These are phyloP conservation scores for Camponotus floridanus DNA, from an alignment of 1,140 invertebrate species.

Conservation along the genomic window DNA sequence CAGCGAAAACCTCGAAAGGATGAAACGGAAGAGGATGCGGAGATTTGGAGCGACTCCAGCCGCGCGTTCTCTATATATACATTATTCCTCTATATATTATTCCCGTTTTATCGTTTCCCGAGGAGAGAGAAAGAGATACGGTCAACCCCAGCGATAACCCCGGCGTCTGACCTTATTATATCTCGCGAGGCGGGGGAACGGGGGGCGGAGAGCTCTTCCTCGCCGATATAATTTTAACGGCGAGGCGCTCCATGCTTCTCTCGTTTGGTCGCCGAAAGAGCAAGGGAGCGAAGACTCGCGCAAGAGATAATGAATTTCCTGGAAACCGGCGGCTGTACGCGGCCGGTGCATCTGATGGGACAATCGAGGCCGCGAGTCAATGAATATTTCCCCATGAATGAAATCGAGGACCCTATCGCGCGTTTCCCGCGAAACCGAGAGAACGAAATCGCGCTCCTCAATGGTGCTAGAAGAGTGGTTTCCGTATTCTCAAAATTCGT, in stretches of 20 bases:
- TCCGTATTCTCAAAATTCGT: background rate
- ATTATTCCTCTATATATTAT: slow-evolving; percentile 52
- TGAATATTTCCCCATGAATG: slow-evolving; percentile 76
- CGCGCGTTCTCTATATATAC: slow-evolving; percentile 42
- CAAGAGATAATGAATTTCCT: slow-evolving; percentile 63
- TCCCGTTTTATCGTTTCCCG: slow-evolving; percentile 78
- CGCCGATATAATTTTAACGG: slow-evolving; percentile 62
- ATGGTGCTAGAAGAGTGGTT: background rate
- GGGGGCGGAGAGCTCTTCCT: slow-evolving; percentile 30
- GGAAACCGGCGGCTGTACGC: slow-evolving; percentile 29
- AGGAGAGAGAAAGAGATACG: slow-evolving; percentile 72
- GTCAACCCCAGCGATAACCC: slow-evolving; percentile 80
- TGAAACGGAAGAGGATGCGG: background rate
- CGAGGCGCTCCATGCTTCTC: slow-evolving; percentile 46
- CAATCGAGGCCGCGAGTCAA: slow-evolving; percentile 71
- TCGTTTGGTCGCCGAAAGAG: slow-evolving; percentile 18
- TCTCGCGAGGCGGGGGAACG: slow-evolving; percentile 58
- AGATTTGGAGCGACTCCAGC: slow-evolving; percentile 75
- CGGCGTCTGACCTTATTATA: slow-evolving; percentile 83
- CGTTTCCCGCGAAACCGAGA: background rate
- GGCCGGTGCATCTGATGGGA: slow-evolving; percentile 40
- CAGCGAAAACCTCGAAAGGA: background rate
- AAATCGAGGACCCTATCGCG: slow-evolving; percentile 47
- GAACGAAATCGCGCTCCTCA: slow-evolving; percentile 1
- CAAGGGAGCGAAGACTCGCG: background rate